Percentiles rank a stretch among this genome's conserved stretches.
phyloP scores from a whole-genome alignment of 1,140 invertebrate genomes.

The Zaprionus camerounensis region DNA sequence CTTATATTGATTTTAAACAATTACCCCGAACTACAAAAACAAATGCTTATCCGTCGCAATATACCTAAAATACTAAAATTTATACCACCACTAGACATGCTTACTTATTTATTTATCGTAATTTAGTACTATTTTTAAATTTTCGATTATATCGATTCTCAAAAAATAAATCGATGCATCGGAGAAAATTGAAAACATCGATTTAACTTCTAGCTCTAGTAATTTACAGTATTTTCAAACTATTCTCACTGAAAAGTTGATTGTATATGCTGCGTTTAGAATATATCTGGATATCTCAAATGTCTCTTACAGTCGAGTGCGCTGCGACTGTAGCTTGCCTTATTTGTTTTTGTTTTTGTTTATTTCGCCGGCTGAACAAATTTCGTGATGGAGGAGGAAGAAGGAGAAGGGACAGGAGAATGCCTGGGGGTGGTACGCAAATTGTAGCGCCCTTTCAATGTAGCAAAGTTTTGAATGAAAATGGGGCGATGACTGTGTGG shows the following conservation, averaged over 20 bases:
- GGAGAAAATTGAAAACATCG: too few species aligned
- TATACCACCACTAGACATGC: too few species aligned
- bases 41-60: too few species aligned
- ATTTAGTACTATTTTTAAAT: too few species aligned
- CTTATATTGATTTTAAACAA: too few species aligned
- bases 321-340: not conserved
- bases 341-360: not conserved
- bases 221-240: not conserved
- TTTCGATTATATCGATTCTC: too few species aligned
- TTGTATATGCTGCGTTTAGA: not conserved
- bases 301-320: not conserved
- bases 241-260: not conserved
- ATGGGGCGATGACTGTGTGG: slow-evolving; percentile 56
- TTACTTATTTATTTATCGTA: too few species aligned
- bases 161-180: too few species aligned
- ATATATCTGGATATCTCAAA: not conserved
- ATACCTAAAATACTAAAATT: too few species aligned
- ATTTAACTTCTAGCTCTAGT: too few species aligned
- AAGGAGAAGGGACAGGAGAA: not conserved
- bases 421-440: slow-evolving; percentile 1
- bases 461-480: slow-evolving; percentile 47
- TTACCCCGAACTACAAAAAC: too few species aligned
- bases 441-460: slow-evolving; percentile 65
- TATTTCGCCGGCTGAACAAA: not conserved
- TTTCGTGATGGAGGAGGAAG: not conserved